Base-by-base conservation (phyloP, 2,797 vertebrate genomes). In the Paramormyrops hopkinsi region DNA sequence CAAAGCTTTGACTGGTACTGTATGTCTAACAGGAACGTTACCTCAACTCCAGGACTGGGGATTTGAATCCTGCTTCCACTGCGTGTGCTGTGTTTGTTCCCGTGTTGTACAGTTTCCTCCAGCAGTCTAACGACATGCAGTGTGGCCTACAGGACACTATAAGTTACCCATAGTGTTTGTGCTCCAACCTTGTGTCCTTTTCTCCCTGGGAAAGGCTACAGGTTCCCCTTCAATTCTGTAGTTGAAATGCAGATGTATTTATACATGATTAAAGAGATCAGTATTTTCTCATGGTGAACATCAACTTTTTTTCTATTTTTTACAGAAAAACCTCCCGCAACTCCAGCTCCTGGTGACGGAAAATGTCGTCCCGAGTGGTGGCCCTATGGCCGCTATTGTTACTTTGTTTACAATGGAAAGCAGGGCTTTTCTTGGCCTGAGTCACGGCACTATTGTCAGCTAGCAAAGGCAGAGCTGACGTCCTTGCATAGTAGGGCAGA, bases 401-500 rank as follows among this genome's bases (percentile, higher is more conserved):
- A 96, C 91, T 73, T 3, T 0, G 92, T 95, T 25, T 91, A 94
- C 91, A 92, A 95, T 2, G 90, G 83, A 0, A 29, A 86, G 83
- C 0, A 91, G 90, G 96, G 96, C 46, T 92, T 88, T 91, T 95
- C 96, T 0, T 97, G 96, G 96, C 93, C 94, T 0, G 94, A 96
- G 1, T 89, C 96, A 0, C 90, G 89, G 2, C 93, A 95, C 91
- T 89, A 90, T 90, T 97, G 96, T 91, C 92, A 94, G 87, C 0
- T 25, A 0, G 1, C 0, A 9, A 56, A 12, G 0, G 90, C 90
- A 0, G 94, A 96, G 0, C 92, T 97, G 93, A 94, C 50, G 50
- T 96, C 96, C n/a, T 48, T 96, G 41, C 96, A 96, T 93, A 96
- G 93, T 91, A 91, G 96, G 86, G 95, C 95, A 0, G 96, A 96